Evolutionary conservation across 2,797 vertebrate genomes (phyloP), one percentile per base, ranked within the genome.

Genomic region (Pelochelys cantorii): DNA sequence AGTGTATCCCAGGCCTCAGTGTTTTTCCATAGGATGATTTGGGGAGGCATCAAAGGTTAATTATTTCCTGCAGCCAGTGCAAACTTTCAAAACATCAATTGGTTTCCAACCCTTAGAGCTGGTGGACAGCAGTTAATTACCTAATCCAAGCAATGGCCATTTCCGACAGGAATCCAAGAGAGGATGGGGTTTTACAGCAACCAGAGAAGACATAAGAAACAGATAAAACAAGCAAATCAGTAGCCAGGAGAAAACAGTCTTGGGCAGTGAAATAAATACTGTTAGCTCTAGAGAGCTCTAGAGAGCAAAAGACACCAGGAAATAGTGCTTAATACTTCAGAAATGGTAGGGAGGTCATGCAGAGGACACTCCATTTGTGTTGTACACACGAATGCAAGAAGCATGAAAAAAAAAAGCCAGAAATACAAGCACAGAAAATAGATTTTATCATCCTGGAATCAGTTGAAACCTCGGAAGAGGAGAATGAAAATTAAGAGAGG

Each of bases 91-190:
- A 93, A 86, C 75, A 92, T 88, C 88, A 84, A 59, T 59, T 60
- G 31, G 87, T 54, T 84, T 85, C 87, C 91, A 95, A 79, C 84
- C 80, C 65, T 97, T 93, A 92, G 65, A 86, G 92, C 80, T 90
- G 20, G 17, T 55, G n/a, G 60, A 55, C 57, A 93, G 78, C 54
- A 79, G 54, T 86, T 92, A 95, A 95, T 95, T 92, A 94, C 79
- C 86, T 89, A 87, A 87, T 62, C 86, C 31, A 1, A 94, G 85
- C 27, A 97, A 83, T 79, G 84, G 29, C 55, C 85, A 1, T 81
- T 97, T 87, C 90, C 56, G 25, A 15, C n/a, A 92, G 52, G 80
- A 88, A 92, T 88, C 42, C 23, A 55, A 2, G 52, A 65, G 56
- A 87, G 37, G 53, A 55, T 3, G 52, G 79, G 88, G 7, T 15